A percentile compares a stretch with the other conserved stretches of the same genome.
Evolutionary conservation across 2,797 vertebrate genomes (phyloP).

Genomic region (Leptatherina wallacei): DNA sequence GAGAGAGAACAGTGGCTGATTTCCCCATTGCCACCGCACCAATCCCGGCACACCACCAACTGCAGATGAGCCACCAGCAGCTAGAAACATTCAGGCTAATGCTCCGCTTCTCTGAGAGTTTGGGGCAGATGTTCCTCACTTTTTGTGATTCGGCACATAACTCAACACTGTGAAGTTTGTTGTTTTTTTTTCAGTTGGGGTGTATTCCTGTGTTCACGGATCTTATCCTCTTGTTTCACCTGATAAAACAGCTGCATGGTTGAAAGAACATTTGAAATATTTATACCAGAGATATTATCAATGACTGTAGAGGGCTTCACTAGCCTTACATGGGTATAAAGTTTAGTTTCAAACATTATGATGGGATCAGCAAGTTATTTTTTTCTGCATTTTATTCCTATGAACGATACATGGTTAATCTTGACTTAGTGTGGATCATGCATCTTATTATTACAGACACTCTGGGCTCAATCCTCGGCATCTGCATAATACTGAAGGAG

Average conservation of each 20-base stretch:
- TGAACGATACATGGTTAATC: conserved; percentile 63
- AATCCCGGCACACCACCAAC: conserved; percentile 84
- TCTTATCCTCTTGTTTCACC: conserved; percentile 40
- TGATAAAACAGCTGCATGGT: conserved; percentile 33
- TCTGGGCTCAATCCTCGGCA: conserved; percentile 74
- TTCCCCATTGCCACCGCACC: conserved; percentile 84
- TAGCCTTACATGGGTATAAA: conserved; percentile 6
- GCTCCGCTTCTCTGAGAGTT: conserved; percentile 84
- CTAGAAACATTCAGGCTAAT: conserved; percentile 84
- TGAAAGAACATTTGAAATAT: conserved; percentile 47
- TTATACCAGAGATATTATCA: conserved; percentile 14
- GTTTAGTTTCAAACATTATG: conserved; percentile 41
- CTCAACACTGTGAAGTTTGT: conserved; percentile 75
- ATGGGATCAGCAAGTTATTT: conserved; percentile 71
- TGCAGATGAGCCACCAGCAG: conserved; percentile 85
- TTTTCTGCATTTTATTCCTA: conserved; percentile 46
- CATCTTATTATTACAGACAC: conserved; percentile 77
- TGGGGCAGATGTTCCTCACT: conserved; percentile 82
- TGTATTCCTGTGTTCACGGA: conserved; percentile 31
- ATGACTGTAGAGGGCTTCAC: conserved; percentile 20
- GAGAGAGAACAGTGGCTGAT: conserved; percentile 85
- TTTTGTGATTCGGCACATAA: conserved; percentile 71
- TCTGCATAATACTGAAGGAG: conserved; percentile 83
- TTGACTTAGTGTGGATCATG: conserved; percentile 71
- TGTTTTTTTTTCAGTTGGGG: conserved; percentile 62